Conservation (phyloP, 2,888 invertebrate species). For the Caenorhabditis angaria region DNA sequence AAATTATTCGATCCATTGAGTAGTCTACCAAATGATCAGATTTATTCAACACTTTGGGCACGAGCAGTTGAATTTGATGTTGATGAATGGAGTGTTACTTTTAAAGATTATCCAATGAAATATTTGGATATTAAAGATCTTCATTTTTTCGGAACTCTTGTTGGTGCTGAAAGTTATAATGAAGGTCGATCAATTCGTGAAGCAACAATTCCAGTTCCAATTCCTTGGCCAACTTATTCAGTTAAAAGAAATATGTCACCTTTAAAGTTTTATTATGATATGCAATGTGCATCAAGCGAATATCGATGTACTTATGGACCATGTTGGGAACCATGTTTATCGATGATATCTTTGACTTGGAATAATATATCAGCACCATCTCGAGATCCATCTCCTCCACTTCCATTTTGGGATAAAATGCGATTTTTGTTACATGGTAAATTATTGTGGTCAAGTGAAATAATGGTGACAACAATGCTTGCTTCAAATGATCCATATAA, state of each 20-base stretch:
- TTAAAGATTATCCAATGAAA: slow-evolving; percentile 93
- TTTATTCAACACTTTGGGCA: slow-evolving; percentile 84
- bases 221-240: slow-evolving; percentile 84
- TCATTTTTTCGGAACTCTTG: slow-evolving; percentile 87
- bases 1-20: slow-evolving; percentile 81
- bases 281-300: slow-evolving; percentile 81
- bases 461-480: slow-evolving; percentile 83
- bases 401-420: slow-evolving; percentile 94
- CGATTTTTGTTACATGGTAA: slow-evolving; percentile 90
- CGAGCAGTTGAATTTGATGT: slow-evolving; percentile 85
- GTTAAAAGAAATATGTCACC: slow-evolving; percentile 89
- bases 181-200: slow-evolving; percentile 60
- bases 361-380: slow-evolving; percentile 77
- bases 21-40: slow-evolving; percentile 33
- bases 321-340: slow-evolving; percentile 97
- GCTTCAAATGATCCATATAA: slow-evolving; percentile 98
- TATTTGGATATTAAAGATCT: slow-evolving; percentile 82
- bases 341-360: slow-evolving; percentile 74
- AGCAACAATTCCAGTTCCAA: slow-evolving; percentile 80
- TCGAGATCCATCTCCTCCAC: slow-evolving; percentile 88
- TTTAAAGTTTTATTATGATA: slow-evolving; percentile 95
- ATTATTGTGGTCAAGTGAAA: slow-evolving; percentile 85
- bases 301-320: slow-evolving; percentile 95
- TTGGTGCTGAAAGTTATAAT: slow-evolving; percentile 82
- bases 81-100: slow-evolving; percentile 85